Conservation (phyloP, 2,888 invertebrate genomes). For the Patella caerulea region DNA sequence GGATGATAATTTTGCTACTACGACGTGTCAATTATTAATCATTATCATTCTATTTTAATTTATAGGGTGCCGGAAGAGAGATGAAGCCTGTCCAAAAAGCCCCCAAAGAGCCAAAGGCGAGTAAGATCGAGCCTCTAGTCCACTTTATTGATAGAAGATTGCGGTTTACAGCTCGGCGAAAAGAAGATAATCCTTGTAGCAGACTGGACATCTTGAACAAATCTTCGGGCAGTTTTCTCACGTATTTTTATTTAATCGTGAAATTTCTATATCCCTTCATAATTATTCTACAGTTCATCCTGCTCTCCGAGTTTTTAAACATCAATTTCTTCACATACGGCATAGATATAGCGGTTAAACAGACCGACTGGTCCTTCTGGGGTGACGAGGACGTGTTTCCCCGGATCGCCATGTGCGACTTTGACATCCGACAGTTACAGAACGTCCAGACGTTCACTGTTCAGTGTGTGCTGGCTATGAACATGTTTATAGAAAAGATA, state of each 20-base stretch:
- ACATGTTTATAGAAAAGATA: neutral
- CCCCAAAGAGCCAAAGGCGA: neutral
- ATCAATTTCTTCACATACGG: conserved; percentile 1
- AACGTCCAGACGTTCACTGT: neutral
- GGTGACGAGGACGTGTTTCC: neutral
- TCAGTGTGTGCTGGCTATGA: neutral
- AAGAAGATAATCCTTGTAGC: neutral
- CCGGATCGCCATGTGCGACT: neutral
- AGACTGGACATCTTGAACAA: neutral
- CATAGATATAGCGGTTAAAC: neutral
- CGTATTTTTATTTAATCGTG: neutral
- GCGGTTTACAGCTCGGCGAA: neutral
- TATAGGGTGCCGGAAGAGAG: no score
- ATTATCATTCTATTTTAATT: no score
- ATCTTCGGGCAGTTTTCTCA: neutral
- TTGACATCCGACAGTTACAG: neutral
- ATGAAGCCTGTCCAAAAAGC: neutral
- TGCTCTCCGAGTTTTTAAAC: neutral
- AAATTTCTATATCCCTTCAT: neutral
- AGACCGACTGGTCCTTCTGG: neutral
- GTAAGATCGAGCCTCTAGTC: neutral
- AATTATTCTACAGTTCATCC: neutral
- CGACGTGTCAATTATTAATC: no score
- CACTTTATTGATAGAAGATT: neutral
- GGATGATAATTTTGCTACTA: no score